These are phyloP conservation scores for Zaprionus lineosus DNA, from an alignment of 2,888 invertebrate species.

Conservation along the genomic window DNA sequence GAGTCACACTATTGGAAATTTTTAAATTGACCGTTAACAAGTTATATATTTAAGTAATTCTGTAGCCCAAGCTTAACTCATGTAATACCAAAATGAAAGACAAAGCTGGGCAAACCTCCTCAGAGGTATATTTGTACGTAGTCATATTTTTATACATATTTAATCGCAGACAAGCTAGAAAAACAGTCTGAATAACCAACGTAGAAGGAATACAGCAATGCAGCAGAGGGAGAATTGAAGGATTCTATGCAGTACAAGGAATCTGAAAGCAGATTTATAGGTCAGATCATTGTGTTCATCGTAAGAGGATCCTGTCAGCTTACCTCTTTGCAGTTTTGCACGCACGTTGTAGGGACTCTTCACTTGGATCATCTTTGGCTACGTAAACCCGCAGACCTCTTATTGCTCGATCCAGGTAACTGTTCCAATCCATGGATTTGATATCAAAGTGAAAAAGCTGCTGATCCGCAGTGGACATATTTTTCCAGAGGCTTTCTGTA, in stretches of 20 bases:
- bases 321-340: conserved; percentile 86
- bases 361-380: conserved; percentile 88
- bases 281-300: too few relatives aligned
- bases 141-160: too few relatives aligned
- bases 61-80: too few relatives aligned
- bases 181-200: too few relatives aligned
- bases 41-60: too few relatives aligned
- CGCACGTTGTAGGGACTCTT: conserved; percentile 85
- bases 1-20: too few relatives aligned
- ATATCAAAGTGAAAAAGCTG: conserved; percentile 89
- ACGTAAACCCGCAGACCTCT: conserved; percentile 89
- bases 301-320: neutral
- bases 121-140: too few relatives aligned
- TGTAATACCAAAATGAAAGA: too few relatives aligned
- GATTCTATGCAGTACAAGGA: conserved; percentile 60
- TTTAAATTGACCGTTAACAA: too few relatives aligned
- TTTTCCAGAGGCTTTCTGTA: conserved; percentile 82
- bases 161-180: too few relatives aligned
- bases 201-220: too few relatives aligned
- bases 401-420: conserved; percentile 84
- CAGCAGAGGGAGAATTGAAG: conserved; percentile 54
- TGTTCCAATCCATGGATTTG: conserved; percentile 87
- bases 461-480: conserved; percentile 81
- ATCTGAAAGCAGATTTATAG: conserved; percentile 41
- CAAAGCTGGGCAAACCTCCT: too few relatives aligned